Evolutionary conservation across 2,888 invertebrate species (phyloP), one percentile per base, ranked within the genome.

Genomic region (Leptogaster cylindrica): DNA sequence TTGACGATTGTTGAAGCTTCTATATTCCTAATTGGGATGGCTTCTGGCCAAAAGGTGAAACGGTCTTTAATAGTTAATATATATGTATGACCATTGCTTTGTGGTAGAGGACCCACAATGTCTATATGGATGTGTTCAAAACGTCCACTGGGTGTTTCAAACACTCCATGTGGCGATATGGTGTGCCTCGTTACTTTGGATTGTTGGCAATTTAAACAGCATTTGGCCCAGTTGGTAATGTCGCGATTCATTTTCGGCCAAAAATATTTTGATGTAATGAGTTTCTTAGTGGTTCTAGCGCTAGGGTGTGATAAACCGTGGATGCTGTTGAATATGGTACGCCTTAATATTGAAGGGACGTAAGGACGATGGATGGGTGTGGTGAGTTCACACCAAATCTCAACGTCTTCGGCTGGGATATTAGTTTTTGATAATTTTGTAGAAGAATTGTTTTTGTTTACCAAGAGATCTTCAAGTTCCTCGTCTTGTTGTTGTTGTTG

Each of bases 71-170:
- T 31, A 7, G 31, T 31, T 31, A 31, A 31, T 6, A 8, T 31
- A 8, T 31, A 31, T 12, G 36, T 12, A 8, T 36, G 8, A 36
- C 36, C 36, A 8, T 36, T n/a, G 36, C 3, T n/a, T 12, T 12
- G 36, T 16, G 31, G 12, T 8, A 52, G 16, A 16, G 69, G 67
- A 2, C 69, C 63, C 14, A 71, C 58, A 0, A 68, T n/a, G 25
- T 71, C 70, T 2, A 70, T 52, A 27, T 68, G 61, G 3, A 71
- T 33, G 23, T 68, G 58, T 3, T 65, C 28, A 14, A 71, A 71
- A 10, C 69, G 12, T n/a, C 18, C 44, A 20, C 16, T 25, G 4
- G 51, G 51, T 27, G 12, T 27, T 28, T 6, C 51, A 8, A 51
- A 31, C 7, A 4, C 14, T 12, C 28, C 28, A 51, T 51, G 5